Percentiles rank a stretch among this genome's conserved stretches.
phyloP scores from a whole-genome alignment of 2,888 invertebrate genomes.

The Thecophora atra region DNA sequence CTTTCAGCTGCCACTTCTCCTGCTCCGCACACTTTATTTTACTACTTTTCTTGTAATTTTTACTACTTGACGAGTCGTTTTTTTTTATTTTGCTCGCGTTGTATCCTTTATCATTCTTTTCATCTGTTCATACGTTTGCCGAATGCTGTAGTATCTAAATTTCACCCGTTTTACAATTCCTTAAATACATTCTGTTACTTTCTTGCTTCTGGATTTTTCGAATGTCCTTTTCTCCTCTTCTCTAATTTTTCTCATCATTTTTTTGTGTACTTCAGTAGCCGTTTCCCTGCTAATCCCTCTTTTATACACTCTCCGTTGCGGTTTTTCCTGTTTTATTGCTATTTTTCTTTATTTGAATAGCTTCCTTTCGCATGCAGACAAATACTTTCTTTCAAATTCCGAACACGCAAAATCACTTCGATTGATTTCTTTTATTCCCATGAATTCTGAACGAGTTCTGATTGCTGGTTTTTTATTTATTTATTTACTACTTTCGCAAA shows the following conservation, averaged over 20 bases:
- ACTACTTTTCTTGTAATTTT: not conserved
- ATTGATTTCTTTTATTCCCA: slow-evolving; percentile 11
- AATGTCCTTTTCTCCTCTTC: too few relatives aligned
- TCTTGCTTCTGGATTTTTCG: too few relatives aligned
- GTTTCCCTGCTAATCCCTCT: too few relatives aligned
- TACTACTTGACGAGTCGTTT: not conserved
- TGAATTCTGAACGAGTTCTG: too few relatives aligned
- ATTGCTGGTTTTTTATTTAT: not conserved
- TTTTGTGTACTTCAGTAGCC: too few relatives aligned
- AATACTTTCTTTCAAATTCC: not conserved
- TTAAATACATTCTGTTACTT: too few relatives aligned
- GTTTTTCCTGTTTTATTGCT: too few relatives aligned
- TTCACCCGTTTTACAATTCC: too few relatives aligned
- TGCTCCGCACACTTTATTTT: not conserved
- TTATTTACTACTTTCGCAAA: not conserved
- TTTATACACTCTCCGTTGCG: too few relatives aligned
- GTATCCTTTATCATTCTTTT: not conserved
- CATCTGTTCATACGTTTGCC: not conserved
- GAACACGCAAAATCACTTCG: slow-evolving; percentile 15
- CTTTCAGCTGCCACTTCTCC: not conserved
- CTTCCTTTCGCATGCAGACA: too few relatives aligned
- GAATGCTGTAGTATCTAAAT: not conserved
- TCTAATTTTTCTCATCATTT: too few relatives aligned
- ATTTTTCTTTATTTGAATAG: too few relatives aligned
- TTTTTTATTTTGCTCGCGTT: not conserved